These are phyloP conservation scores for Calliopum simillimum DNA, from an alignment of 2,888 invertebrate genomes.

Conservation along the genomic window DNA sequence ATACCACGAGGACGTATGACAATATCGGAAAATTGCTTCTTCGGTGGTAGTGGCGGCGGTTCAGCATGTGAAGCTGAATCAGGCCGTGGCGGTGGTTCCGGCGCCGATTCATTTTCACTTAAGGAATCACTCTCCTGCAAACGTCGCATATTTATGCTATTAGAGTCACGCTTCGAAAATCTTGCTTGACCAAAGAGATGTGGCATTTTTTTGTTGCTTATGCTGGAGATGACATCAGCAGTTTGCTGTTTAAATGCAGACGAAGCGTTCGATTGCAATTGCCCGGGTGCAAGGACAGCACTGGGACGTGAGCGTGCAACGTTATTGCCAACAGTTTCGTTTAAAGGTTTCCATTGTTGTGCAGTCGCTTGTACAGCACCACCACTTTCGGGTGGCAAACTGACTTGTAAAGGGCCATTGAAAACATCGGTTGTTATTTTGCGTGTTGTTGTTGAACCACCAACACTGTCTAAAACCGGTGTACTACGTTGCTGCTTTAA, in stretches of 20 bases:
- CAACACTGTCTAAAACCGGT: slow-evolving; percentile 1
- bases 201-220: slow-evolving; percentile 67
- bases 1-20: slow-evolving; percentile 68
- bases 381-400: slow-evolving; percentile 74
- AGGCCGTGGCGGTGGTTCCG: slow-evolving; percentile 67
- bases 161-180: slow-evolving; percentile 66
- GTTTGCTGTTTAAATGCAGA: slow-evolving; percentile 65
- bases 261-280: slow-evolving; percentile 13
- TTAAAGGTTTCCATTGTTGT: slow-evolving; percentile 48
- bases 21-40: slow-evolving; percentile 73
- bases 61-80: slow-evolving; percentile 70
- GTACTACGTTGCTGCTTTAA: slow-evolving; percentile 31
- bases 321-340: slow-evolving; percentile 29
- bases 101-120: slow-evolving; percentile 67
- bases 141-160: slow-evolving; percentile 67
- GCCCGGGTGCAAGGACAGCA: slow-evolving; percentile 19
- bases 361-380: slow-evolving; percentile 58
- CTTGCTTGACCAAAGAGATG: slow-evolving; percentile 66
- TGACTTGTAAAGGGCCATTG: slow-evolving; percentile 77
- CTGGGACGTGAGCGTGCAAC: slow-evolving; percentile 53
- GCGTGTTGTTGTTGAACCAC: slow-evolving; percentile 16
- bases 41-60: slow-evolving; percentile 81
- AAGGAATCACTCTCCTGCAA: slow-evolving; percentile 67
- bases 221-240: slow-evolving; percentile 68
- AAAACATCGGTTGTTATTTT: slow-evolving; percentile 65